These are phyloP conservation scores for Cenopis cana DNA, from an alignment of 2,888 invertebrate genomes.

Conservation along the genomic window DNA sequence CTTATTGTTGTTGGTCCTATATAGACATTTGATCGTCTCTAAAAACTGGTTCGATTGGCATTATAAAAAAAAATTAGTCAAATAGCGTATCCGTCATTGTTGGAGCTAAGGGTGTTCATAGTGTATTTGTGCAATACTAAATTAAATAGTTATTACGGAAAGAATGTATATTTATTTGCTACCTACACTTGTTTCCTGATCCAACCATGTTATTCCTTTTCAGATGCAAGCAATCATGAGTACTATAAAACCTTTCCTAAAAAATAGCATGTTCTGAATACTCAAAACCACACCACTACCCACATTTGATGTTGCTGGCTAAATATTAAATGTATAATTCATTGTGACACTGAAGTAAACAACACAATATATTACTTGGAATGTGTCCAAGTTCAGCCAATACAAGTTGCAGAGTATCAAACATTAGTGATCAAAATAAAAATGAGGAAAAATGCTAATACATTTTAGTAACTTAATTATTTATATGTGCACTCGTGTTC, in stretches of 20 bases:
- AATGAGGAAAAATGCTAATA: not conserved
- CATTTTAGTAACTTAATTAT: not conserved
- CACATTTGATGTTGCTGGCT: not conserved
- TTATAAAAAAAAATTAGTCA: no score
- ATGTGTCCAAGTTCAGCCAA: slow-evolving; percentile 11
- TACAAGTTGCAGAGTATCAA: not conserved
- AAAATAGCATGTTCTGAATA: not conserved
- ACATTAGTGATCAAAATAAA: not conserved
- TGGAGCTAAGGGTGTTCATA: no score
- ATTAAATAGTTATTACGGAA: no score
- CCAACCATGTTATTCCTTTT: no score
- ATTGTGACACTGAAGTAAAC: not conserved
- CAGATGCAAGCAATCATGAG: no score
- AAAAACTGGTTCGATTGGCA: no score
- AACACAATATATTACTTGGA: slow-evolving; percentile 9
- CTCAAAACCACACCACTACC: not conserved
- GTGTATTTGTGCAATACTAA: no score
- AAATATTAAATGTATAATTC: not conserved
- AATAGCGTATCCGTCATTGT: no score
- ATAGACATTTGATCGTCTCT: no score
- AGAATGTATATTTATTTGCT: no score
- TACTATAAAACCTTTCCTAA: not conserved
- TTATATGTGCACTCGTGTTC: not conserved
- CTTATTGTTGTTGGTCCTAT: no score
- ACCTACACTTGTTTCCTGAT: no score